Evolutionary conservation across 2,113 vertebrate species (phyloP).

Genomic region (Papio anubis): DNA sequence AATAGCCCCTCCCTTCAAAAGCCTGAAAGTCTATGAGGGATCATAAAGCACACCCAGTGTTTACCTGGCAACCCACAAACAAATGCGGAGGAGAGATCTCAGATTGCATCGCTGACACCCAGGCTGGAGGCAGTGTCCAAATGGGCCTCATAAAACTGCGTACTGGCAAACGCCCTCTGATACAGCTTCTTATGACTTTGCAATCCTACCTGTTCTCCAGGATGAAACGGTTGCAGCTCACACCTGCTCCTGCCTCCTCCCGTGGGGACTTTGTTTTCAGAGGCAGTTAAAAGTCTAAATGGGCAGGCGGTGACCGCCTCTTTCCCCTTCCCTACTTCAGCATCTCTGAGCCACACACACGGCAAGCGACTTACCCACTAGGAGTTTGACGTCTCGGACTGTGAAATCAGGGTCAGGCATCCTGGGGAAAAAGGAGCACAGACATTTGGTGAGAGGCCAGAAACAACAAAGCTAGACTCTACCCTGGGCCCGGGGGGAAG

Average conservation of each 20-base stretch:
- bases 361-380: slow-evolving; percentile 93
- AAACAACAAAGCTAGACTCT: background rate
- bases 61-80: slow-evolving; percentile 68
- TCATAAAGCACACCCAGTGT: slow-evolving; percentile 29
- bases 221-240: background rate
- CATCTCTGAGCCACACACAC: background rate
- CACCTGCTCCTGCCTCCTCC: slow-evolving; percentile 63
- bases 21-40: slow-evolving; percentile 13
- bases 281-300: background rate
- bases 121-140: slow-evolving; percentile 40
- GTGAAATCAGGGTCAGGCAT: slow-evolving; percentile 97
- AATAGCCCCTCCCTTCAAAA: background rate
- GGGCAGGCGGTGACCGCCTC: background rate
- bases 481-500: background rate
- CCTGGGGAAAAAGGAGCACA: slow-evolving; percentile 81
- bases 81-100: background rate
- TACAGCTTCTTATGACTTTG: background rate
- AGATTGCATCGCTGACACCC: slow-evolving; percentile 1
- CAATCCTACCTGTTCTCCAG: slow-evolving; percentile 32
- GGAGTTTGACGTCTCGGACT: slow-evolving; percentile 95
- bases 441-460: slow-evolving; percentile 33
- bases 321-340: background rate
- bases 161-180: background rate
- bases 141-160: background rate
- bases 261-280: background rate